Evolutionary conservation across 2,888 invertebrate genomes (phyloP).

Genomic region (Cryptocheilus praepositus): DNA sequence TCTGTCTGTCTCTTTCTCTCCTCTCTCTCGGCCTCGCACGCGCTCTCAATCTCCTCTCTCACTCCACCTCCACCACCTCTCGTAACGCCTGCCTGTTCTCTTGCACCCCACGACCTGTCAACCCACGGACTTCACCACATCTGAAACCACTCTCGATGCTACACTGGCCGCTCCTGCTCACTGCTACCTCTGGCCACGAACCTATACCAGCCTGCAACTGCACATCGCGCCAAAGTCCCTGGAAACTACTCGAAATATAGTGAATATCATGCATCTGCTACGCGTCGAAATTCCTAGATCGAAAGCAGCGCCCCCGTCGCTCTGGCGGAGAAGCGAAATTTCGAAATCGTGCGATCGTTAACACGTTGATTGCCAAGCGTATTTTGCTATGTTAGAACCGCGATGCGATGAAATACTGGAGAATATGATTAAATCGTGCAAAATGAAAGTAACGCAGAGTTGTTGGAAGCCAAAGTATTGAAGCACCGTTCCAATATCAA

Average conservation of each 20-base stretch:
- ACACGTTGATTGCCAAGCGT: too few species aligned
- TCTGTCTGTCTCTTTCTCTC: constrained; percentile 30
- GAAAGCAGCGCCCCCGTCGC: too few species aligned
- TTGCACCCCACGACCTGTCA: constrained; percentile 61
- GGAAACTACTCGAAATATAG: constrained; percentile 3
- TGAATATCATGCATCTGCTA: too few species aligned
- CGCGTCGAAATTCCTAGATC: too few species aligned
- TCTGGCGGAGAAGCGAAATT: too few species aligned
- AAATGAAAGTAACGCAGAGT: too few species aligned
- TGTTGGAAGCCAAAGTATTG: too few species aligned
- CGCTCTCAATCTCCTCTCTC: constrained; percentile 7
- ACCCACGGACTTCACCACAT: constrained; percentile 60
- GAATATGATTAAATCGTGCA: too few species aligned
- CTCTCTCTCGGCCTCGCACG: constrained; percentile 19
- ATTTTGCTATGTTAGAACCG: too few species aligned
- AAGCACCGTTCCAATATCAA: too few species aligned
- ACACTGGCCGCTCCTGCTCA: constrained; percentile 45
- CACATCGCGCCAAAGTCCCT: constrained; percentile 37
- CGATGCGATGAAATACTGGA: too few species aligned
- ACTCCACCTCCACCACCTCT: constrained; percentile 43
- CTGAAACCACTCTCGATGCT: constrained; percentile 49
- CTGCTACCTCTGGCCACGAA: constrained; percentile 41
- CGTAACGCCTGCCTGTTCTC: constrained; percentile 50
- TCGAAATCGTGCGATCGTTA: too few species aligned
- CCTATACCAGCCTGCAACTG: constrained; percentile 7